Conservation (phyloP, 1,140 invertebrate species). For the Pectinophora gossypiella region DNA sequence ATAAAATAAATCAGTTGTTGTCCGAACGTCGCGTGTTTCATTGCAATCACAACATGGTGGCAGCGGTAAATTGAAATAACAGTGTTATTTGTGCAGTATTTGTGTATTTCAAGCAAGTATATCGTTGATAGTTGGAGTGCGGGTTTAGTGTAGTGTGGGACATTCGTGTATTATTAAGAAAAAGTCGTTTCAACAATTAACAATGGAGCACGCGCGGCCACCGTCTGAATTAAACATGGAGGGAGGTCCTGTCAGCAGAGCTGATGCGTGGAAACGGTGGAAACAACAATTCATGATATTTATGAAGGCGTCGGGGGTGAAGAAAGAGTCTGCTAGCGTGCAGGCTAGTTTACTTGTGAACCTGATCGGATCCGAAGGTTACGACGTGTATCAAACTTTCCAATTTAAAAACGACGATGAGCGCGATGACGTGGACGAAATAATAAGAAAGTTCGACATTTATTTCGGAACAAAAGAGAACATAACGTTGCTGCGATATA, state of each 20-base stretch:
- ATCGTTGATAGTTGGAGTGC: no score
- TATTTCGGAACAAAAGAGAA: conserved; percentile 23
- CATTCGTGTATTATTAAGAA: no score
- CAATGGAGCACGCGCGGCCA: conserved; percentile 1
- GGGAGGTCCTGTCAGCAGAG: conserved; percentile 5
- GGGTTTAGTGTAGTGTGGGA: no score
- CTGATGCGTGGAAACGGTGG: conserved; percentile 17
- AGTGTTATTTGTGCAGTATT: no score
- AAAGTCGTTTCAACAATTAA: no score
- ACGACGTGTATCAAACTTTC: conserved; percentile 18
- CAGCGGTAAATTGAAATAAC: no score
- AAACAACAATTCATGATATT: conserved; percentile 16
- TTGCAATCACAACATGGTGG: no score
- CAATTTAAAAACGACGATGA: conserved; percentile 5
- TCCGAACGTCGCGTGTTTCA: no score
- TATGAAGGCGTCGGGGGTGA: conserved; percentile 15
- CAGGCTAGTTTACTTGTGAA: conserved; percentile 19
- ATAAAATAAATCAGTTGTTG: no score
- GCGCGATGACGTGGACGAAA: conserved; percentile 5
- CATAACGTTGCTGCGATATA: conserved; percentile 18
- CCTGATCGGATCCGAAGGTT: conserved; percentile 13
- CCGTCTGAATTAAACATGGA: conserved; percentile 7
- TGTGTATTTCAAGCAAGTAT: no score
- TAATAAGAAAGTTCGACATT: conserved; percentile 12
- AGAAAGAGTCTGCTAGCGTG: conserved; percentile 6